These are phyloP conservation scores for Platyrinchus mystaceus DNA, from an alignment of 2,797 vertebrate genomes.

Conservation along the genomic window DNA sequence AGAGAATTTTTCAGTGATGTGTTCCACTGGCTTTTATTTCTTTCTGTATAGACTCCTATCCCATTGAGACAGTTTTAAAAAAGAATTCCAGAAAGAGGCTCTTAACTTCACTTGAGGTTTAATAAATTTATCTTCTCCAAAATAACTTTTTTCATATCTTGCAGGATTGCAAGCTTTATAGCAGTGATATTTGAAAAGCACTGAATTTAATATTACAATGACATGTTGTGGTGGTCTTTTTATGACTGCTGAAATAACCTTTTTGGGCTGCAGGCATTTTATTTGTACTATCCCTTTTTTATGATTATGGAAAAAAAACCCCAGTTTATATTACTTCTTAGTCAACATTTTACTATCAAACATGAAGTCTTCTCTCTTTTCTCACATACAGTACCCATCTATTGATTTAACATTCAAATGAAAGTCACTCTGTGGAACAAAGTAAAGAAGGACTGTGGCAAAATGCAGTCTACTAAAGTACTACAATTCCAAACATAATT, in stretches of 20 bases:
- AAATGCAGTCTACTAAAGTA: neutral
- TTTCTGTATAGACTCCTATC: neutral
- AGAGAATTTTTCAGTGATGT: neutral
- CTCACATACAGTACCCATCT: neutral
- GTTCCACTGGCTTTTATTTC: neutral
- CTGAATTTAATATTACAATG: neutral
- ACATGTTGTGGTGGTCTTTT: neutral
- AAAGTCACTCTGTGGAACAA: neutral
- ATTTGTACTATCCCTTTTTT: neutral
- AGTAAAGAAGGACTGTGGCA: neutral
- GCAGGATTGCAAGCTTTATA: neutral
- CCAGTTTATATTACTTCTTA: neutral
- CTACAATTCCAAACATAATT: neutral
- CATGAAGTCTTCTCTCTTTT: neutral
- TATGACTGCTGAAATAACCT: neutral
- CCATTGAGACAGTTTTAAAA: neutral
- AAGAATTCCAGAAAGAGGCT: neutral
- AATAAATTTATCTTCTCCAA: neutral
- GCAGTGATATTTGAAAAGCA: neutral
- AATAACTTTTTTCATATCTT: neutral
- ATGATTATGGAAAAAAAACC: neutral
- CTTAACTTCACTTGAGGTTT: neutral
- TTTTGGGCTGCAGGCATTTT: neutral
- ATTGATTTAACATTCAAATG: constrained; percentile 19
- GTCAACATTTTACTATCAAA: constrained; percentile 8